A percentile compares a stretch with the other conserved stretches of the same genome.
phyloP scores from a whole-genome alignment of 2,888 invertebrate genomes.

The Mamestra brassicae region DNA sequence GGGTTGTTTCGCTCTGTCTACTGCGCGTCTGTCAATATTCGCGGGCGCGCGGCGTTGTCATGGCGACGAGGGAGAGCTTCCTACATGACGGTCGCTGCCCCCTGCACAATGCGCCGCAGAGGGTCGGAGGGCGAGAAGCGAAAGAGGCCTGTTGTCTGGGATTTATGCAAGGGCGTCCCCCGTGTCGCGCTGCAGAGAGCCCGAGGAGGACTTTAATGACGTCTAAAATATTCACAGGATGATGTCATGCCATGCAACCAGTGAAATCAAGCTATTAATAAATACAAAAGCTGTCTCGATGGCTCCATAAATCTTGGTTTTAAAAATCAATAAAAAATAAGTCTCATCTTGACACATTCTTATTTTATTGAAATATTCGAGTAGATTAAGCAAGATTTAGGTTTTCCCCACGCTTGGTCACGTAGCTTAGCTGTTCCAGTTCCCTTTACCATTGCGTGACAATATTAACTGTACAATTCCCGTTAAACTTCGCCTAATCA shows the following conservation, averaged over 20 bases:
- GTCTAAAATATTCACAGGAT: conserved; percentile 65
- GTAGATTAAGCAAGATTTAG: conserved; percentile 21
- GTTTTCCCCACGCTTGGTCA: conserved; percentile 47
- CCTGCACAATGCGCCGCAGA: conserved; percentile 81
- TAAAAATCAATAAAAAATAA: conserved; percentile 10
- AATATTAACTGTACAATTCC: conserved; percentile 45
- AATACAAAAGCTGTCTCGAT: conserved; percentile 27
- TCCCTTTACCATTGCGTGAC: conserved; percentile 48
- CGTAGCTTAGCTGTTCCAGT: conserved; percentile 33
- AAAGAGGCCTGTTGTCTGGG: conserved; percentile 81
- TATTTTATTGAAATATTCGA: conserved; percentile 5
- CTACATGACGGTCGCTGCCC: conserved; percentile 83
- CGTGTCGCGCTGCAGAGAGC: conserved; percentile 61
- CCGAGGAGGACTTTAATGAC: conserved; percentile 59
- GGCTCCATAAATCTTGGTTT: conserved; percentile 45
- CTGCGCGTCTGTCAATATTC: conserved; percentile 85
- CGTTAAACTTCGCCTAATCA: conserved; percentile 51
- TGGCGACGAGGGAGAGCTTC: conserved; percentile 85
- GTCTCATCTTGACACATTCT: background rate
- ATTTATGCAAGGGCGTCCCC: conserved; percentile 80
- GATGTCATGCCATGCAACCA: conserved; percentile 37
- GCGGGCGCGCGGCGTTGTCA: conserved; percentile 85
- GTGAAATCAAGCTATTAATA: conserved; percentile 33
- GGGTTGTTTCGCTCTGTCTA: conserved; percentile 74
- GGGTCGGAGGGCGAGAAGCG: conserved; percentile 80